Evolutionary conservation across 2,888 invertebrate genomes (phyloP).

Genomic region (Elysia crispata): DNA sequence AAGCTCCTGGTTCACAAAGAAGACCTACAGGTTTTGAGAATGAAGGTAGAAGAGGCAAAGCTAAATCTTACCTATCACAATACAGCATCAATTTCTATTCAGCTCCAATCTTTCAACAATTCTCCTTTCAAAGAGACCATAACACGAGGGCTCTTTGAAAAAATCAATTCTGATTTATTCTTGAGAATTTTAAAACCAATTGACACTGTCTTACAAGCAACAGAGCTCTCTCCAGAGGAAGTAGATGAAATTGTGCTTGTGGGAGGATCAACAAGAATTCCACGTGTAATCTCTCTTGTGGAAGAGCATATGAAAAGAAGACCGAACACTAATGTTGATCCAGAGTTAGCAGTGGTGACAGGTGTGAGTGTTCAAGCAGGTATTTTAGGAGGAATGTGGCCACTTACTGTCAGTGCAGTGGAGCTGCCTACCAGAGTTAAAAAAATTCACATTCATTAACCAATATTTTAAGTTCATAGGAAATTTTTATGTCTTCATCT

Average conservation of each 20-base stretch:
- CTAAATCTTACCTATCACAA: slow-evolving; percentile 72
- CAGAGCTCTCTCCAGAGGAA: slow-evolving; percentile 69
- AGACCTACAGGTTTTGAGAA: slow-evolving; percentile 77
- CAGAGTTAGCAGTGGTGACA: slow-evolving; percentile 79
- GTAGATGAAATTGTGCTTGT: slow-evolving; percentile 80
- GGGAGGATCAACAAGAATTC: slow-evolving; percentile 80
- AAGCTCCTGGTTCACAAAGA: slow-evolving; percentile 74
- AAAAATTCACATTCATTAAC: slow-evolving; percentile 68
- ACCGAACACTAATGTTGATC: slow-evolving; percentile 76
- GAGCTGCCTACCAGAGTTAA: slow-evolving; percentile 71
- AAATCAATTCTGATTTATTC: slow-evolving; percentile 78
- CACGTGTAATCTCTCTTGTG: slow-evolving; percentile 77
- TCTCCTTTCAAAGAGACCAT: slow-evolving; percentile 68
- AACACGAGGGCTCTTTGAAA: slow-evolving; percentile 77
- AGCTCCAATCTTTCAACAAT: slow-evolving; percentile 71
- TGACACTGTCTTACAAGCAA: slow-evolving; percentile 76
- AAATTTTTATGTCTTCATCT: too few relatives aligned
- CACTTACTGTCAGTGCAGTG: slow-evolving; percentile 78
- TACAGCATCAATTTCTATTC: slow-evolving; percentile 67
- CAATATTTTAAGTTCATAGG: neutral
- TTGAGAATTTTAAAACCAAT: slow-evolving; percentile 78
- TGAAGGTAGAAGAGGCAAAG: slow-evolving; percentile 77
- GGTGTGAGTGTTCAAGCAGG: slow-evolving; percentile 80
- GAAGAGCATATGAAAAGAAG: slow-evolving; percentile 76
- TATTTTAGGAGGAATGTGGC: slow-evolving; percentile 80